Percentiles rank a stretch among this genome's conserved stretches.
These are phyloP conservation scores for Turnix velox DNA, from an alignment of 2,113 vertebrate species.

Conservation along the genomic window DNA sequence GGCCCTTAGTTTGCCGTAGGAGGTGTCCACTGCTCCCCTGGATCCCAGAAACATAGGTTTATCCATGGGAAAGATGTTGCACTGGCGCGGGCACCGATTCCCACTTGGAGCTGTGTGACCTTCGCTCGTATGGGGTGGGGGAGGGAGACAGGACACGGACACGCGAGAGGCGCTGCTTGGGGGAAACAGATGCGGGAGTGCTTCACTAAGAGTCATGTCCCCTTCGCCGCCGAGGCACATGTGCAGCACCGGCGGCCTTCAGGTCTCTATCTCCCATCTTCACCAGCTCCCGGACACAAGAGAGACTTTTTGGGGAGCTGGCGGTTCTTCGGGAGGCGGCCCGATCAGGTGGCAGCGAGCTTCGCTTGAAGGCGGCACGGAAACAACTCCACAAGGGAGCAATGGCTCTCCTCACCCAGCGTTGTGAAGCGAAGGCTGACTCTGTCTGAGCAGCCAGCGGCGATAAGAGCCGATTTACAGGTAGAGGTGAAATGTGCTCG, in stretches of 20 bases:
- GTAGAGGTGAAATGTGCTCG: conserved; percentile 32
- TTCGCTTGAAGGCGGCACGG: not conserved
- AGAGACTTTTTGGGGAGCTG: rapidly evolving
- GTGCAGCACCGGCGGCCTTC: too few species aligned
- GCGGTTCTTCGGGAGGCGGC: not conserved
- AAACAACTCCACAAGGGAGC: not conserved
- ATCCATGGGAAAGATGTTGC: not conserved
- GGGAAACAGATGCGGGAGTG: rapidly evolving
- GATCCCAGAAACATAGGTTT: not conserved
- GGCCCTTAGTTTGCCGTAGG: not conserved
- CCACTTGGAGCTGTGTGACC: not conserved
- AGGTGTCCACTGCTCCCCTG: not conserved
- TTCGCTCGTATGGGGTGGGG: too few species aligned
- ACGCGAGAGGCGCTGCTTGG: too few species aligned
- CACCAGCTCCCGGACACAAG: not conserved
- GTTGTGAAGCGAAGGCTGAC: not conserved
- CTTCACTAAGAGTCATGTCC: too few species aligned
- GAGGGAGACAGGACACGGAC: not conserved
- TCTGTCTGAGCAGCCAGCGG: not conserved
- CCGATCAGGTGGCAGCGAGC: not conserved
- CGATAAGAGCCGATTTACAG: conserved; percentile 28
- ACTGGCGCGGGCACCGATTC: not conserved
- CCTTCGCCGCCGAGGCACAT: not conserved
- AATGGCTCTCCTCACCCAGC: not conserved
- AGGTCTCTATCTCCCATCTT: rapidly evolving